A percentile compares a stretch with the other conserved stretches of the same genome.
Conservation (phyloP, 2,888 invertebrate genomes). For the Microdon myrmicae region DNA sequence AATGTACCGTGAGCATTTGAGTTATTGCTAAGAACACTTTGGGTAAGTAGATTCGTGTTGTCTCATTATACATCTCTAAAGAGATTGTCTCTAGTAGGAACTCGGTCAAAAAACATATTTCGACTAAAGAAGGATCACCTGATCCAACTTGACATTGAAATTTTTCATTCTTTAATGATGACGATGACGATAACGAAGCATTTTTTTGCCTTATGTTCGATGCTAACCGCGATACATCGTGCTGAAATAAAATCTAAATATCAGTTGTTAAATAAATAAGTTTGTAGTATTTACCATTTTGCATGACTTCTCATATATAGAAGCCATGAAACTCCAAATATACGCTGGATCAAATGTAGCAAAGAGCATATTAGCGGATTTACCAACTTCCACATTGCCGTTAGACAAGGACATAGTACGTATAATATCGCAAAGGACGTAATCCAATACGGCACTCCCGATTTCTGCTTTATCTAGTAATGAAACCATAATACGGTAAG, state of each 20-base stretch:
- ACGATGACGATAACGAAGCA: slow-evolving; percentile 44
- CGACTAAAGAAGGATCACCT: slow-evolving; percentile 73
- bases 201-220: slow-evolving; percentile 56
- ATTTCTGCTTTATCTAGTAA: slow-evolving; percentile 89
- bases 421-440: slow-evolving; percentile 82
- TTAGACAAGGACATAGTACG: slow-evolving; percentile 71
- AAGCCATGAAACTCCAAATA: slow-evolving; percentile 83
- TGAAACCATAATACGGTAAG: slow-evolving; percentile 83
- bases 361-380: slow-evolving; percentile 85
- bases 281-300: slow-evolving; percentile 55
- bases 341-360: slow-evolving; percentile 86
- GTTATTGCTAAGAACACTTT: slow-evolving; percentile 77
- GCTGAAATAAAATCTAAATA: slow-evolving; percentile 19
- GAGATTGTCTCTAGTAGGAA: slow-evolving; percentile 81
- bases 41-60: slow-evolving; percentile 81
- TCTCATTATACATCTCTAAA: slow-evolving; percentile 80
- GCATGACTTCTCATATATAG: slow-evolving; percentile 72
- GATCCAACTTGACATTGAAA: slow-evolving; percentile 70
- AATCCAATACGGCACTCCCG: slow-evolving; percentile 80
- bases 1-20: slow-evolving; percentile 71
- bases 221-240: slow-evolving; percentile 28
- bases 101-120: slow-evolving; percentile 78
- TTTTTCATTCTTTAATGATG: slow-evolving; percentile 55
- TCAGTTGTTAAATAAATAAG: not conserved
- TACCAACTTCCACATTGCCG: slow-evolving; percentile 76